Base-by-base conservation (phyloP, 1,140 invertebrate species). In the Spodoptera litura region DNA sequence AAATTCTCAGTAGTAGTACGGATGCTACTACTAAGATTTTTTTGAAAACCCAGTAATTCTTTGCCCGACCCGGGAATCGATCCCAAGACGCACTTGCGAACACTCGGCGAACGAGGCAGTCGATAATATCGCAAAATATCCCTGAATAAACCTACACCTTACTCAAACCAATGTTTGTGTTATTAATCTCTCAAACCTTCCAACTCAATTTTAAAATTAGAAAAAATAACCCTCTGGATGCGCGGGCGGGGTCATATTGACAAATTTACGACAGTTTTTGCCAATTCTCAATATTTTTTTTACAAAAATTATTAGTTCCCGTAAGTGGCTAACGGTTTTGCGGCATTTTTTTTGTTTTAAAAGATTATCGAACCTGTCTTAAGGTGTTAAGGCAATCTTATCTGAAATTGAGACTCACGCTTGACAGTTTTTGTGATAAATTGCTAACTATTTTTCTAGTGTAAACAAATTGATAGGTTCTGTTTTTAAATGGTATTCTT, bases 221-320 rank as follows among this genome's bases (percentile, higher is more conserved):
- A 44, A 55, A 83, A 83, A 81, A 81, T 81, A 70, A 51, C 20
- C 52, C 44, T 68, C 15, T 5, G 62, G 35, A 25, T 25, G 64
- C 70, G 56, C 27, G 80, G 84, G 87, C 85, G 85, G 84, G 77
- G 81, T 78, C 25, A 75, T 80, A 51, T 85, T 90, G 90, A 92
- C 91, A 92, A 92, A 92, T 92, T 92, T 92, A 92, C 87, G 84
- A 81, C 74, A 81, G 73, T 91, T 92, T 91, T 91, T 90, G 85
- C 85, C 20, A 55, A 74, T 52, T 52, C 11, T 20, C 12, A 5
- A 49, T 51, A 66, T 79, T 79, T 75, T 85, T 89, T 88, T 83
- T 87, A 64, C 52, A 71, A 68, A 75, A 73, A 84, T 88, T 86
- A 87, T 85, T 84, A 81, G 85, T 87, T 87, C 83, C 86, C 78